Evolutionary conservation across 1,140 invertebrate genomes (phyloP).

Genomic region (Caenorhabditis brenneri): DNA sequence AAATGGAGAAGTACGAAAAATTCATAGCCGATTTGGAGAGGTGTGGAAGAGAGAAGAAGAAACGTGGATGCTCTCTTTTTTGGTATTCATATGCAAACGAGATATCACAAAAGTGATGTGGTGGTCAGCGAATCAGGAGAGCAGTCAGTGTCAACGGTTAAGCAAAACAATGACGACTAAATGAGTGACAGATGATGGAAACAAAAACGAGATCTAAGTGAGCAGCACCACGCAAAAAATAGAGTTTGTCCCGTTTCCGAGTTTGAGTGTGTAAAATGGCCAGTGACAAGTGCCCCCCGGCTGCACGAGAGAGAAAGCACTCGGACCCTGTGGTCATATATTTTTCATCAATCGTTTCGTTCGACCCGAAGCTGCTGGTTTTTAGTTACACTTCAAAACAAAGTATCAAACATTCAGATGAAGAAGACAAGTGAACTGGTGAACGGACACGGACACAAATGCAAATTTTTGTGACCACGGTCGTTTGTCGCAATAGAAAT

Average conservation of each 20-base stretch:
- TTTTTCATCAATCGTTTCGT: conserved; percentile 34
- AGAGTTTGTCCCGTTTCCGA: conserved; percentile 26
- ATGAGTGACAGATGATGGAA: conserved; percentile 35
- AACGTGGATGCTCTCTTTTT: background rate
- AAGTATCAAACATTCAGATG: background rate
- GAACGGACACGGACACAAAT: conserved; percentile 21
- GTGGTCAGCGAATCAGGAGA: background rate
- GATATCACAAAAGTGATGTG: background rate
- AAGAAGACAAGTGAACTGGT: conserved; percentile 13
- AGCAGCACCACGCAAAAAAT: background rate
- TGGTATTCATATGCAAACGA: conserved; percentile 33
- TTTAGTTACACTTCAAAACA: background rate
- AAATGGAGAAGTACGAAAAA: background rate
- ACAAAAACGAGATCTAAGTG: background rate
- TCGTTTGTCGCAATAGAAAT: conserved; percentile 30
- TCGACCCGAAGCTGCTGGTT: background rate
- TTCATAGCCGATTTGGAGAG: background rate
- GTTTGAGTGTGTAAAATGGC: conserved; percentile 32
- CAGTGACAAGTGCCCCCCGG: background rate
- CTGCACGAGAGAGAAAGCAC: background rate
- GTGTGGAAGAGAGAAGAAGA: background rate
- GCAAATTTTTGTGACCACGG: conserved; percentile 19
- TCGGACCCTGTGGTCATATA: conserved; percentile 22
- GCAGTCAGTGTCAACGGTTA: background rate
- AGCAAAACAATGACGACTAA: background rate